Percentiles rank a stretch among this genome's conserved stretches.
phyloP scores from a whole-genome alignment of 2,797 vertebrate species.

The Gila robusta region DNA sequence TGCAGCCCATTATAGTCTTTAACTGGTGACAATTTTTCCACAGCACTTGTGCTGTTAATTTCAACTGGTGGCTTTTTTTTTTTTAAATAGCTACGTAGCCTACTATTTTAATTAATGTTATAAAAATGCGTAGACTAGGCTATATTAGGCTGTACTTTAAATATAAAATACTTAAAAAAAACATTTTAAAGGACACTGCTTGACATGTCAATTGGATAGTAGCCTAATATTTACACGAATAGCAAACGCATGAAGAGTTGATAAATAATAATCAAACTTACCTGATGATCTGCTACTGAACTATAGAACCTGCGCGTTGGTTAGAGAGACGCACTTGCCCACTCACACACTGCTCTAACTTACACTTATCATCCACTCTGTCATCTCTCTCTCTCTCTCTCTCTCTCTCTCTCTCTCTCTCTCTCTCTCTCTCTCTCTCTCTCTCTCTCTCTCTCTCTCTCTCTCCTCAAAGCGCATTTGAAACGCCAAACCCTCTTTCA shows the following conservation, averaged over 20 bases:
- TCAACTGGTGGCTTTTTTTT: neutral
- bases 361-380: constrained; percentile 36
- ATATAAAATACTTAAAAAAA: neutral
- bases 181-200: neutral
- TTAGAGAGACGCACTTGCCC: constrained; percentile 11
- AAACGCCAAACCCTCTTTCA: constrained; percentile 47
- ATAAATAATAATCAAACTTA: constrained; percentile 24
- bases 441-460: constrained; percentile 5
- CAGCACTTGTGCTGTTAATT: neutral
- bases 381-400: neutral
- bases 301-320: neutral
- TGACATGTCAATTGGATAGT: neutral
- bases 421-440: neutral
- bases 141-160: no score
- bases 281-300: constrained; percentile 21
- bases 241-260: neutral
- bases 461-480: constrained; percentile 51
- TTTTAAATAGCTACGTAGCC: neutral
- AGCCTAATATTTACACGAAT: neutral
- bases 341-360: constrained; percentile 20
- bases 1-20: neutral
- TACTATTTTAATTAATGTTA: neutral
- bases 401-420: constrained; percentile 27
- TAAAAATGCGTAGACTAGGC: neutral
- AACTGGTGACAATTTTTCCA: neutral